Evolutionary conservation across 2,888 invertebrate genomes (phyloP).

Genomic region (Antitype chi): DNA sequence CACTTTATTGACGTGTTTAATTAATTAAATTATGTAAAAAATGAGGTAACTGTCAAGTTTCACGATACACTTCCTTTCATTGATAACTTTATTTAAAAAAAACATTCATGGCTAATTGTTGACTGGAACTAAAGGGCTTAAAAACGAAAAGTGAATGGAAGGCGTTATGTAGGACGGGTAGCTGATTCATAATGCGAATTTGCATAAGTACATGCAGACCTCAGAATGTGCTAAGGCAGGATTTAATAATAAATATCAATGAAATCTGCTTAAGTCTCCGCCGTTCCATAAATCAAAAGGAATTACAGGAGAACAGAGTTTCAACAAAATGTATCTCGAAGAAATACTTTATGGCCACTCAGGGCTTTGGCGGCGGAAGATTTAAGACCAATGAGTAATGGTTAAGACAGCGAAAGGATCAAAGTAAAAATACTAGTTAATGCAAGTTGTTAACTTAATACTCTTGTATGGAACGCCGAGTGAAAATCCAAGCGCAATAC

Average conservation of each 20-base stretch:
- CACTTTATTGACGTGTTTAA: slow-evolving; percentile 63
- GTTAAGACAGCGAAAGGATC: slow-evolving; percentile 29
- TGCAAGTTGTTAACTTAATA: neutral
- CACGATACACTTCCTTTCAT: slow-evolving; percentile 67
- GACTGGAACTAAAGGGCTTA: slow-evolving; percentile 41
- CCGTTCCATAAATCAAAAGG: slow-evolving; percentile 53
- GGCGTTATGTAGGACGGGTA: slow-evolving; percentile 47
- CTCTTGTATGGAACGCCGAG: slow-evolving; percentile 2
- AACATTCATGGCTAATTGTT: slow-evolving; percentile 63
- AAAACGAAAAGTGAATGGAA: slow-evolving; percentile 63
- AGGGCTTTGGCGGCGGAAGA: slow-evolving; percentile 19
- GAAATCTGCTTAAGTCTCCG: slow-evolving; percentile 51
- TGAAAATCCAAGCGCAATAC: neutral
- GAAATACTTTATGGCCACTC: slow-evolving; percentile 44
- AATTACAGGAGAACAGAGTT: slow-evolving; percentile 40
- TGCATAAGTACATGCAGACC: slow-evolving; percentile 51
- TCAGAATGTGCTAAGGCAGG: slow-evolving; percentile 34
- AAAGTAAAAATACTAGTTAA: slow-evolving; percentile 40
- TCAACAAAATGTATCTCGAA: slow-evolving; percentile 47
- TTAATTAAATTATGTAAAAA: slow-evolving; percentile 62
- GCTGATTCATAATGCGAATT: slow-evolving; percentile 64
- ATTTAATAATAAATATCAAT: slow-evolving; percentile 65
- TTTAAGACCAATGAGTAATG: slow-evolving; percentile 49
- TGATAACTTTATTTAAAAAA: slow-evolving; percentile 71
- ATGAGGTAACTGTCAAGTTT: slow-evolving; percentile 64